Evolutionary conservation across 2,113 vertebrate species (phyloP).

Genomic region (Ctenomys sociabilis): DNA sequence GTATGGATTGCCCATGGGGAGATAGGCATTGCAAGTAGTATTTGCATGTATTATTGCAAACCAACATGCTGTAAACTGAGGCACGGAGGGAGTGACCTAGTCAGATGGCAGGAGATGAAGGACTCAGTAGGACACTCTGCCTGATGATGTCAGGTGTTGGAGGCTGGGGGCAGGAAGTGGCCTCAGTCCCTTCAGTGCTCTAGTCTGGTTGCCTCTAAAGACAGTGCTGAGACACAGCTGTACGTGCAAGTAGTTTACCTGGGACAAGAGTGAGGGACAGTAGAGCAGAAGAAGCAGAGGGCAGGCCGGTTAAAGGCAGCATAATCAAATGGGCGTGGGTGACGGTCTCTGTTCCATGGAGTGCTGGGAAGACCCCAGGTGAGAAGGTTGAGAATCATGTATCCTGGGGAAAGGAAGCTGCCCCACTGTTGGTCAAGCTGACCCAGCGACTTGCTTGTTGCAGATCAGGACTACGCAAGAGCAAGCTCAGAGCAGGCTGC

Average conservation of each 20-base stretch:
- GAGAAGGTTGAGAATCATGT: neutral
- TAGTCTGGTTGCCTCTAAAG: neutral
- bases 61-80: neutral
- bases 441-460: accelerated
- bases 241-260: no score
- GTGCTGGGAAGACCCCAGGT: no score
- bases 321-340: accelerated
- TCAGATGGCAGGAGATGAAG: accelerated
- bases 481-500: neutral
- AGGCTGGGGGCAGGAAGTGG: accelerated
- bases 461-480: accelerated
- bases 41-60: neutral
- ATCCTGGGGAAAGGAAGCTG: neutral
- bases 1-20: neutral
- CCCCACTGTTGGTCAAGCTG: neutral
- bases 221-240: neutral
- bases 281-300: neutral
- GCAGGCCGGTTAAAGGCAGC: neutral
- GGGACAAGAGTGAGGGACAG: neutral
- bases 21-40: neutral
- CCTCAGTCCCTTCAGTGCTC: no score
- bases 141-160: neutral
- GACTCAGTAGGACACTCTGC: accelerated
- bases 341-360: neutral
- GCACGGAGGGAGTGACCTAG: accelerated